Conservation (phyloP, 1,140 invertebrate species). For the Platyscapa corneri region DNA sequence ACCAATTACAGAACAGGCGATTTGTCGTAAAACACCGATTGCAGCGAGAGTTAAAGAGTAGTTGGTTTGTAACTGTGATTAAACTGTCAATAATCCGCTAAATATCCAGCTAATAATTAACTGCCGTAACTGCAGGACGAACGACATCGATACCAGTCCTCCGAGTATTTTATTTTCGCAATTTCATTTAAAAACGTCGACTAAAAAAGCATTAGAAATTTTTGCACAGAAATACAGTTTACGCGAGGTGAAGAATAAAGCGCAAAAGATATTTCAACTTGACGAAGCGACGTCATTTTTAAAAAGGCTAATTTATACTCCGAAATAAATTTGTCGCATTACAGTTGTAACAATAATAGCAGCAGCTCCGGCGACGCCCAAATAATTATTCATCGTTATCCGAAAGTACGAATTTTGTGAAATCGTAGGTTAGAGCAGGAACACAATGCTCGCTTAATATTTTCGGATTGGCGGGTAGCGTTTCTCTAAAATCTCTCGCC, state of each 20-base stretch:
- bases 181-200: not conserved
- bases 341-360: not conserved
- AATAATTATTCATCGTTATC: too few species aligned
- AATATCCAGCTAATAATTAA: not conserved
- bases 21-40: not conserved
- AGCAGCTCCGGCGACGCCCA: too few species aligned
- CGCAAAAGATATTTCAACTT: not conserved
- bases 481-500: too few species aligned
- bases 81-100: not conserved
- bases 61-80: not conserved
- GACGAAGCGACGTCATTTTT: not conserved
- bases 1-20: not conserved
- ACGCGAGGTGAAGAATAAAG: not conserved
- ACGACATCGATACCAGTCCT: not conserved
- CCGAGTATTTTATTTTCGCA: not conserved
- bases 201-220: too few species aligned
- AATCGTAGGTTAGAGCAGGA: not conserved
- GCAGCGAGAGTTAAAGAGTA: not conserved
- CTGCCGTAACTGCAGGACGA: not conserved
- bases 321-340: not conserved
- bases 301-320: not conserved
- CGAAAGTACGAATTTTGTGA: not conserved
- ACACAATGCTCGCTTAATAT: too few species aligned
- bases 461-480: too few species aligned
- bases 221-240: not conserved